Conservation (phyloP, 2,797 vertebrate species). For the Tragelaphus oryx region DNA sequence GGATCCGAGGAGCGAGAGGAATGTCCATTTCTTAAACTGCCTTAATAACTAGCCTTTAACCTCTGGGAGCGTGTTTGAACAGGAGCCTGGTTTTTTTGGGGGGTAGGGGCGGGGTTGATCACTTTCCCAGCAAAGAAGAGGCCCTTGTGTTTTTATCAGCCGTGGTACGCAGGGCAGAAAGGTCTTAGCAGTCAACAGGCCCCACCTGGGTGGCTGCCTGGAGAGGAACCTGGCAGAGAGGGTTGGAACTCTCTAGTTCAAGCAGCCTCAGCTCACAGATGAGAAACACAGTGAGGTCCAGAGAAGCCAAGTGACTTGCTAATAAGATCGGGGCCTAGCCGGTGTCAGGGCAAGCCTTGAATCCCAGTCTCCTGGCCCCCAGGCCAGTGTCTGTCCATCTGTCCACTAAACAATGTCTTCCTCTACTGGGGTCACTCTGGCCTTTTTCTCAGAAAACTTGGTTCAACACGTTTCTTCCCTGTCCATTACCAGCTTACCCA, state of each 20-base stretch:
- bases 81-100: not conserved
- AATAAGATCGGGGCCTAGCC: not conserved
- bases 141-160: not conserved
- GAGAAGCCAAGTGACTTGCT: not conserved
- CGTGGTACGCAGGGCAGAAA: not conserved
- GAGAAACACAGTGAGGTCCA: not conserved
- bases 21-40: constrained; percentile 76
- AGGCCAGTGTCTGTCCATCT: not conserved
- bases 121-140: constrained; percentile 52
- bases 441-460: not conserved
- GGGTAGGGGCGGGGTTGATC: not conserved
- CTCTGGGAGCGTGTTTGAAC: constrained; percentile 73
- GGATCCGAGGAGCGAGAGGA: constrained; percentile 70
- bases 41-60: constrained; percentile 83
- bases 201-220: not conserved
- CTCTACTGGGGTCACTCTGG: not conserved
- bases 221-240: not conserved
- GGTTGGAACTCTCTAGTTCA: not conserved
- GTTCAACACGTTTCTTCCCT: not conserved
- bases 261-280: not conserved
- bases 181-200: not conserved
- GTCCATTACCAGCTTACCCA: not conserved
- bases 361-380: not conserved
- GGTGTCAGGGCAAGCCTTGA: not conserved
- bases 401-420: constrained; percentile 19